Conservation (phyloP, 1,140 invertebrate species). For the Bombus soroeensis region DNA sequence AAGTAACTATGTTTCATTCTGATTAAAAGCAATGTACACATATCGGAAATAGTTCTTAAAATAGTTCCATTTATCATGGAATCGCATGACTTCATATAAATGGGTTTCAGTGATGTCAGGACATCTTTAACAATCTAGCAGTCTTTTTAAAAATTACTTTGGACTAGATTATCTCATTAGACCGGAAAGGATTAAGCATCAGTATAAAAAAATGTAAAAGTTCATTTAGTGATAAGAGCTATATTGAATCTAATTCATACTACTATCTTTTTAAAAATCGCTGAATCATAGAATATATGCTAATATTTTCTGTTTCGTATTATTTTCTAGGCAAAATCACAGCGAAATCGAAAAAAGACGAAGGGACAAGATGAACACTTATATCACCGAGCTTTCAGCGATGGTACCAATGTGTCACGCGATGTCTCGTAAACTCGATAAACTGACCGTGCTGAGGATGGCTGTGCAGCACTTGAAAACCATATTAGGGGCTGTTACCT, state of each 20-base stretch:
- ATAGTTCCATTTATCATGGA: no score
- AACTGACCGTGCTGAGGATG: conserved; percentile 96
- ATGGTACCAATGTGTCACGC: conserved; percentile 97
- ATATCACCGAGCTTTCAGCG: conserved; percentile 94
- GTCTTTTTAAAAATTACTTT: not conserved
- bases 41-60: no score
- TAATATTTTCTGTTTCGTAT: not conserved
- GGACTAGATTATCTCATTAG: no score
- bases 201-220: no score
- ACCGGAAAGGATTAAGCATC: no score
- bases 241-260: no score
- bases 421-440: conserved; percentile 96
- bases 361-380: conserved; percentile 98
- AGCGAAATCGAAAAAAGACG: conserved; percentile 97
- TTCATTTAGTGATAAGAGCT: no score
- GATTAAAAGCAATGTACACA: no score
- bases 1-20: no score
- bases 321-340: conserved; percentile 91
- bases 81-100: no score
- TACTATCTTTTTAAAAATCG: not conserved
- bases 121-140: not conserved
- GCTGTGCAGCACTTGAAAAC: conserved; percentile 96
- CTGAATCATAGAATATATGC: not conserved
- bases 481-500: conserved; percentile 89
- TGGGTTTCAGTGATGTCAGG: no score